Base-by-base conservation (phyloP, 2,797 vertebrate genomes). In the Octomys mimax region DNA sequence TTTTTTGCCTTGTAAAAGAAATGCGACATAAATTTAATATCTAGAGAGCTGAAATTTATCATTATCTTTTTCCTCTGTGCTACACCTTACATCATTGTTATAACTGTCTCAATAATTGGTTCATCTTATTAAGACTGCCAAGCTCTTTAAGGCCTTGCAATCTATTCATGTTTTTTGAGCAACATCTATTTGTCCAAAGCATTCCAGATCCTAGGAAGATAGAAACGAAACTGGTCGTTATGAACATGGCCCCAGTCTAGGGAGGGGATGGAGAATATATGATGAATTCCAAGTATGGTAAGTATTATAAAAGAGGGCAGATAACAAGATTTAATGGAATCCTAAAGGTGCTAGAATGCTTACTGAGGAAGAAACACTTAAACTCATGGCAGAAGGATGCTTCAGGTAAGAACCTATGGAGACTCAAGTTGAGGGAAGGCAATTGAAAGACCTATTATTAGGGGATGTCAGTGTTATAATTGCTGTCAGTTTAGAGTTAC, bases 11-110 rank as follows among this genome's bases (percentile, higher is more conserved):
- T 71, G 54, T 52, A 42, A 94, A 95, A 85, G 26, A n/a, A 89
- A 71, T 21, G 2, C 9, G 36, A 64, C 4, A 28, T 39, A 93
- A 71, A 95, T 59, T 91, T n/a, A 28, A 61, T 77, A 66, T 64
- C 83, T 42, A 46, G 92, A 94, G 85, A 61, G 61, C 26, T 82
- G 24, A 78, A 66, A n/a, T 46, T 73, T 66, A 54, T 59, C 28
- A 18, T 78, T 89, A 33, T 89, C 87, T 59, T 64, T 73, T 22
- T 22, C 91, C 36, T 86, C 19, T 90, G 46, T 46, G 81, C 1
- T 42, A 83, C 36, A 16, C 71, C 36, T 46, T 39, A 80, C 75
- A 94, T 92, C 87, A 62, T 95, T 89, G 42, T 92, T 92, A n/a
- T 66, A 92, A 28, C 26, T 96, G 89, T 78, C 52, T 93, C 26